Conservation (phyloP, 2,113 vertebrate species). For the Drymodes brunneopygia region DNA sequence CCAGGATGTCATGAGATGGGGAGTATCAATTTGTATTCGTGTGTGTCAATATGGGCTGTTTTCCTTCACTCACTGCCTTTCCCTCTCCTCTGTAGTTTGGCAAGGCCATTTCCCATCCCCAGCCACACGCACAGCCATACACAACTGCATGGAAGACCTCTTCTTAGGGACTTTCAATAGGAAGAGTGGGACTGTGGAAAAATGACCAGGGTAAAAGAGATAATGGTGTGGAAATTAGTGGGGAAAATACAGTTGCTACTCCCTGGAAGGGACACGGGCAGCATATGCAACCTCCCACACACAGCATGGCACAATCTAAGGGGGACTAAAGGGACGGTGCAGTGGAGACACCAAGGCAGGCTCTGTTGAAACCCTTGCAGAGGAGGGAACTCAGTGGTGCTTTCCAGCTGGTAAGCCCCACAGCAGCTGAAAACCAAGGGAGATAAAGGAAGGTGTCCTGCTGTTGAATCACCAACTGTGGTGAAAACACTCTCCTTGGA, state of each 20-base stretch:
- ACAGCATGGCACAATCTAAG: not conserved
- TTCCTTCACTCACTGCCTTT: fast-evolving
- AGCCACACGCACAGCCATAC: not conserved
- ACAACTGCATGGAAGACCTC: fast-evolving
- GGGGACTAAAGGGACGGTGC: not conserved
- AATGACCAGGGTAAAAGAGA: fast-evolving
- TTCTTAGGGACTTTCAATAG: not conserved
- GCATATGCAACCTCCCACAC: not conserved
- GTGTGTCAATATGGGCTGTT: not conserved
- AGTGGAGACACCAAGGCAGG: fast-evolving
- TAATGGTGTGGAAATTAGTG: fast-evolving
- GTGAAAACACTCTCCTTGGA: not conserved
- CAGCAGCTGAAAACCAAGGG: not conserved
- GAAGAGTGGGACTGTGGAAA: not conserved
- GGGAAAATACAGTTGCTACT: not conserved
- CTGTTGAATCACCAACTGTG: fast-evolving
- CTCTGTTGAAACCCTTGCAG: not conserved
- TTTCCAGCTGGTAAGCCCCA: not conserved
- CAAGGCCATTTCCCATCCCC: not conserved
- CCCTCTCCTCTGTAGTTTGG: not conserved
- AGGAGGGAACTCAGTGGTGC: not conserved
- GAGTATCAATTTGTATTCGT: not conserved
- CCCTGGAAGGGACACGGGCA: not conserved
- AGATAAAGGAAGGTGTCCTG: not conserved
- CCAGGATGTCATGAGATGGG: not conserved